These are phyloP conservation scores for Chironomus striatipennis DNA, from an alignment of 1,140 invertebrate species.

Conservation along the genomic window DNA sequence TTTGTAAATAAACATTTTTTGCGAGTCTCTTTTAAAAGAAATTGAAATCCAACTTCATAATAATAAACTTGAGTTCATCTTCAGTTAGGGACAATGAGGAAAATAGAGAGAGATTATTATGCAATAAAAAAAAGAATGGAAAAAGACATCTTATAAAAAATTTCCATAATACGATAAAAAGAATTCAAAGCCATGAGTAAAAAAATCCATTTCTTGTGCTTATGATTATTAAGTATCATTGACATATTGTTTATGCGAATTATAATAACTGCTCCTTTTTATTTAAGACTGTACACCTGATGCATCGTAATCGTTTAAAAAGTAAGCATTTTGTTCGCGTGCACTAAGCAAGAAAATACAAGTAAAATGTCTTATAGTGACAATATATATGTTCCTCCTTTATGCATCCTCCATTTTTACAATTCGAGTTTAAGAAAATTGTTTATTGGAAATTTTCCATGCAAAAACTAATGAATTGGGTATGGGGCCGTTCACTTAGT, in stretches of 20 bases:
- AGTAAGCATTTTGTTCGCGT: not conserved
- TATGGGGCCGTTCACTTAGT: no score
- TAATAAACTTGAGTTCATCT: no score
- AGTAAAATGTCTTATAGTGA: not conserved
- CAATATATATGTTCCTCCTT: not conserved
- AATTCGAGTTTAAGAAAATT: not conserved
- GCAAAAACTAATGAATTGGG: not conserved
- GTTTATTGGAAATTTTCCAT: not conserved
- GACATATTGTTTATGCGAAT: constrained; percentile 3
- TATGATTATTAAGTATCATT: not conserved
- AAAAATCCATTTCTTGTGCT: not conserved
- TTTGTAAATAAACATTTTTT: not conserved
- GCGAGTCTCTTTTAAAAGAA: no score
- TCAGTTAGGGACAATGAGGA: not conserved
- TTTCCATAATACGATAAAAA: not conserved
- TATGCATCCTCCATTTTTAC: no score
- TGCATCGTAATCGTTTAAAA: not conserved
- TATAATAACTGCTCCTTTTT: not conserved
- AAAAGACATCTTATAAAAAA: not conserved
- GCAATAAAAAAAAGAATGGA: not conserved
- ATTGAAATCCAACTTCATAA: no score
- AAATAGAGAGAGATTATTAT: not conserved
- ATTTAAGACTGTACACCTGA: not conserved
- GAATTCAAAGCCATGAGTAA: not conserved
- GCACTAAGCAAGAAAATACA: not conserved